A percentile compares a stretch with the other conserved stretches of the same genome.
Evolutionary conservation across 2,113 vertebrate genomes (phyloP).

Genomic region (Baryphthengus martii): DNA sequence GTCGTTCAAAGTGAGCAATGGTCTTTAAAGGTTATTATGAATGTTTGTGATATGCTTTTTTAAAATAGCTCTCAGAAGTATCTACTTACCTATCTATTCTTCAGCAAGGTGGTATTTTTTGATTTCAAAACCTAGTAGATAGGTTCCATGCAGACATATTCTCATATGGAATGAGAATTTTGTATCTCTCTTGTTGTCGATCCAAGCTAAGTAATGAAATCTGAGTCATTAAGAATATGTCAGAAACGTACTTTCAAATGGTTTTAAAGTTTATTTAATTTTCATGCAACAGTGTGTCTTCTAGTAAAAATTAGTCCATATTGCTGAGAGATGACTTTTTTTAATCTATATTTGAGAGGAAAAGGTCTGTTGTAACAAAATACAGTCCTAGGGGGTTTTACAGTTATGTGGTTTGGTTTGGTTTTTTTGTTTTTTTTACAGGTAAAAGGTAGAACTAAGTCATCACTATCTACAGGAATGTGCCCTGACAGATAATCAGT

Average conservation of each 20-base stretch:
- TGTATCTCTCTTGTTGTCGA: background rate
- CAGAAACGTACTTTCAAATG: background rate
- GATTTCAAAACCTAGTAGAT: background rate
- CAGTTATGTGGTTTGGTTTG: background rate
- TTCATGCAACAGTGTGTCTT: background rate
- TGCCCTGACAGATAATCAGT: background rate
- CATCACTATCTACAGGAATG: background rate
- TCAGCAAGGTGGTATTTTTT: background rate
- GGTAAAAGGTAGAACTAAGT: background rate
- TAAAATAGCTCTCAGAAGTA: background rate
- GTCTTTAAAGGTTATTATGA: background rate
- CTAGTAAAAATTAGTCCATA: background rate
- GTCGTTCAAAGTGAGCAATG: background rate
- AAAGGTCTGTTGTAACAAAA: conserved; percentile 22
- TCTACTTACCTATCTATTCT: background rate
- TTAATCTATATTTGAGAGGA: background rate
- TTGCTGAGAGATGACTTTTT: background rate
- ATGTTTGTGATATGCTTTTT: background rate
- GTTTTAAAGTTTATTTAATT: background rate
- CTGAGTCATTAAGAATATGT: background rate
- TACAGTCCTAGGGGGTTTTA: background rate
- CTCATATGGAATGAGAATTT: background rate
- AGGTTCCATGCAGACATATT: background rate
- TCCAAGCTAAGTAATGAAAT: background rate
- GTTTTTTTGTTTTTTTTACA: background rate